Evolutionary conservation across 2,113 vertebrate genomes (phyloP).

Genomic region (Stegostoma tigrinum): DNA sequence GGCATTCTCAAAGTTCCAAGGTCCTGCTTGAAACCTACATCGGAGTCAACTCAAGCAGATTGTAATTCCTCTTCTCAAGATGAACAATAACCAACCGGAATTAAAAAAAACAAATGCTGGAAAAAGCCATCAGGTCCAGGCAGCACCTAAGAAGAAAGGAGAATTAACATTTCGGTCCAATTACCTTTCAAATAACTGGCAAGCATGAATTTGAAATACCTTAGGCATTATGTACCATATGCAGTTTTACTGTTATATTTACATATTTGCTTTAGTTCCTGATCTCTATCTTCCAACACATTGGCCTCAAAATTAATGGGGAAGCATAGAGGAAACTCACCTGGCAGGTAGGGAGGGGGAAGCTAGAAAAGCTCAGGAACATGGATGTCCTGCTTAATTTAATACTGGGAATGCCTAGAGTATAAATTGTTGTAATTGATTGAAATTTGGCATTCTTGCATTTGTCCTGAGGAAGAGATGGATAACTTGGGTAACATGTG

Average conservation of each 20-base stretch:
- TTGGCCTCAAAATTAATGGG: neutral
- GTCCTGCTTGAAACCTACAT: neutral
- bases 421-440: too few species aligned
- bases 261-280: neutral
- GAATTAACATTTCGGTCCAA: neutral
- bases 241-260: neutral
- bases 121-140: neutral
- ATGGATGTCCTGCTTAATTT: too few species aligned
- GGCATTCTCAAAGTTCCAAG: neutral
- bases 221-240: neutral
- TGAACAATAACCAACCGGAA: neutral
- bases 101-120: neutral
- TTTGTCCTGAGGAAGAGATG: too few species aligned
- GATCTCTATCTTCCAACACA: neutral
- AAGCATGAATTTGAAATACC: neutral
- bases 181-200: neutral
- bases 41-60: neutral
- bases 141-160: neutral
- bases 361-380: too few species aligned
- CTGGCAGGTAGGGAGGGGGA: neutral
- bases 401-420: too few species aligned
- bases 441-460: too few species aligned
- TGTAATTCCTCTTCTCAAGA: neutral
- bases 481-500: too few species aligned
- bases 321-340: neutral